Evolutionary conservation across 92 coral and sea anemone genomes (phyloP).

Genomic region (Epizoanthus stellaris): DNA sequence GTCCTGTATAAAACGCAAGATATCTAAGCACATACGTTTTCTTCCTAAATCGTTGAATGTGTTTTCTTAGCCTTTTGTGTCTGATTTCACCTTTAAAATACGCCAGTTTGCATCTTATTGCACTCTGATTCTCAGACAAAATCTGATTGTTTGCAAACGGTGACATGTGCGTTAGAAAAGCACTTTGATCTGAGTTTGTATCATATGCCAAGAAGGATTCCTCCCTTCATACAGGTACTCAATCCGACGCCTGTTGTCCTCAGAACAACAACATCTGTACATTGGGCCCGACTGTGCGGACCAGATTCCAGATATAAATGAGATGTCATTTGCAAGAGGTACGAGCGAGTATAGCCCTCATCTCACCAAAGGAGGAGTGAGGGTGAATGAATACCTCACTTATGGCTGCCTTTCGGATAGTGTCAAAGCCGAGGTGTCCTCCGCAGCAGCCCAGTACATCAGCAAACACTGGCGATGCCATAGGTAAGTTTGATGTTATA

Average conservation of each 20-base stretch:
- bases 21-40: no score
- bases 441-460: constrained; percentile 86
- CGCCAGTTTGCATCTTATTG: no score
- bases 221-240: constrained; percentile 51
- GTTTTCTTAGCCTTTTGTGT: no score
- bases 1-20: no score
- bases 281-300: constrained; percentile 69
- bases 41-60: no score
- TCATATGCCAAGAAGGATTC: no score
- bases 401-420: constrained; percentile 84
- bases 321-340: constrained; percentile 51
- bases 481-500: neutral
- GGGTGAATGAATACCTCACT: constrained; percentile 88
- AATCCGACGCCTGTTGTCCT: constrained; percentile 81
- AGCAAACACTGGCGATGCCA: constrained; percentile 90
- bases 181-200: no score
- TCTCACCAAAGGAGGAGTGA: constrained; percentile 90
- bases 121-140: no score
- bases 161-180: no score
- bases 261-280: constrained; percentile 86
- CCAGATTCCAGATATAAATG: constrained; percentile 36
- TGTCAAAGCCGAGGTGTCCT: constrained; percentile 85
- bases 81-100: no score
- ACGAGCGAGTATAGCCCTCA: constrained; percentile 65
- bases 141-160: no score